A percentile compares a stretch with the other conserved stretches of the same genome.
These are phyloP conservation scores for Valencia hispanica DNA, from an alignment of 2,797 vertebrate genomes.

Conservation along the genomic window DNA sequence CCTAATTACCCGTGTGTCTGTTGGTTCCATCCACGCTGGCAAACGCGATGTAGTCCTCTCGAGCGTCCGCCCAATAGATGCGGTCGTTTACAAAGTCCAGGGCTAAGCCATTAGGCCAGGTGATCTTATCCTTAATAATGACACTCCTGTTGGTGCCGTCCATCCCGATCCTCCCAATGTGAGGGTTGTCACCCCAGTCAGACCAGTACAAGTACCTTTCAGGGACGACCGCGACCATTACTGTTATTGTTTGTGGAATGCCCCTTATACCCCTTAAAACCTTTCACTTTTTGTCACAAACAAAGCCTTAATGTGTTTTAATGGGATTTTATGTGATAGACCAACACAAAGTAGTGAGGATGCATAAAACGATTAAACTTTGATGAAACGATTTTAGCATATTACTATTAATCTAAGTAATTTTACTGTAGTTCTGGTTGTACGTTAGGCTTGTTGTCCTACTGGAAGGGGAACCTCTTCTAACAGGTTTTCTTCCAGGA, in stretches of 20 bases:
- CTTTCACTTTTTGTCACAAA: background rate
- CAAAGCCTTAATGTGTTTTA: background rate
- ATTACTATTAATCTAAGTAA: background rate
- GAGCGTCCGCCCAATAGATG: slow-evolving; percentile 97
- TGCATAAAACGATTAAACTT: background rate
- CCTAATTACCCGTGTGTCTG: slow-evolving; percentile 88
- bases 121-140: slow-evolving; percentile 94
- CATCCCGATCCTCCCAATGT: slow-evolving; percentile 97
- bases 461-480: background rate
- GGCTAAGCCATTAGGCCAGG: slow-evolving; percentile 96
- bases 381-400: background rate
- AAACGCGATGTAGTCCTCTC: slow-evolving; percentile 97
- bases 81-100: slow-evolving; percentile 95
- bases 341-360: background rate
- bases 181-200: slow-evolving; percentile 96
- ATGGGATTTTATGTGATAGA: background rate
- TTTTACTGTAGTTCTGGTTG: background rate
- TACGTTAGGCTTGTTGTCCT: background rate
- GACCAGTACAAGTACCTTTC: slow-evolving; percentile 97
- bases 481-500: background rate
- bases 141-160: slow-evolving; percentile 91
- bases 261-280: background rate
- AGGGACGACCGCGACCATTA: slow-evolving; percentile 4
- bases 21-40: slow-evolving; percentile 92
- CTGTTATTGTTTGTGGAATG: background rate